Conservation (phyloP, 2,797 vertebrate species). For the Gymnothorax reevesii region DNA sequence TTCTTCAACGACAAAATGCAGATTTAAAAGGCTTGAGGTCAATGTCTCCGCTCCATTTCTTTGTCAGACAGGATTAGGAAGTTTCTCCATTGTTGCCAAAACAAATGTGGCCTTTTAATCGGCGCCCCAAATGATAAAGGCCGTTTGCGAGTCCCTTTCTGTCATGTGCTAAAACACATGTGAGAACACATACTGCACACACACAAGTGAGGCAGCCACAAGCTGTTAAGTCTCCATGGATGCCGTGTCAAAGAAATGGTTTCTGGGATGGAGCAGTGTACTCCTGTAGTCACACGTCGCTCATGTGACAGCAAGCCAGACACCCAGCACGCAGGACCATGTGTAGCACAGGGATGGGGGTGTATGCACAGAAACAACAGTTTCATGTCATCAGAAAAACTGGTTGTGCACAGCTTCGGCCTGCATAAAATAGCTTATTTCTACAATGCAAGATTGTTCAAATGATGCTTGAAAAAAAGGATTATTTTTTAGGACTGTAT, state of each 20-base stretch:
- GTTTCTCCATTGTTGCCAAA: constrained; percentile 61
- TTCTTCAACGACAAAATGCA: background rate
- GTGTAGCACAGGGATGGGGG: background rate
- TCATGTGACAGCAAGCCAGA: background rate
- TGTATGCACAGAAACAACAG: background rate
- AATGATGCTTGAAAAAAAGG: background rate
- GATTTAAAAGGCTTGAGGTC: background rate
- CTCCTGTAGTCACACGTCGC: too few relatives aligned
- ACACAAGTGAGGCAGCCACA: background rate
- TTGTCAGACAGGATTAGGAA: constrained; percentile 62
- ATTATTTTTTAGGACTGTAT: background rate
- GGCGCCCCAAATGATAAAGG: constrained; percentile 53
- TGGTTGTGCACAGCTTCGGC: background rate
- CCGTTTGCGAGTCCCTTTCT: constrained; percentile 42
- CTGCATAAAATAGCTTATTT: background rate
- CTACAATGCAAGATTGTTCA: background rate
- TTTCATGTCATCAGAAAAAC: background rate
- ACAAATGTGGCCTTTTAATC: constrained; percentile 57
- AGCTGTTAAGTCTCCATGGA: constrained; percentile 27
- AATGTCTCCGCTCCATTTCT: constrained; percentile 35
- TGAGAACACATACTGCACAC: background rate
- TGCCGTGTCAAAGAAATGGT: constrained; percentile 13
- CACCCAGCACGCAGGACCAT: background rate
- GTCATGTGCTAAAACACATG: constrained; percentile 28
- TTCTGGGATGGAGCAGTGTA: background rate